Conservation (phyloP, 2,888 invertebrate genomes). For the Dusona sp. region DNA sequence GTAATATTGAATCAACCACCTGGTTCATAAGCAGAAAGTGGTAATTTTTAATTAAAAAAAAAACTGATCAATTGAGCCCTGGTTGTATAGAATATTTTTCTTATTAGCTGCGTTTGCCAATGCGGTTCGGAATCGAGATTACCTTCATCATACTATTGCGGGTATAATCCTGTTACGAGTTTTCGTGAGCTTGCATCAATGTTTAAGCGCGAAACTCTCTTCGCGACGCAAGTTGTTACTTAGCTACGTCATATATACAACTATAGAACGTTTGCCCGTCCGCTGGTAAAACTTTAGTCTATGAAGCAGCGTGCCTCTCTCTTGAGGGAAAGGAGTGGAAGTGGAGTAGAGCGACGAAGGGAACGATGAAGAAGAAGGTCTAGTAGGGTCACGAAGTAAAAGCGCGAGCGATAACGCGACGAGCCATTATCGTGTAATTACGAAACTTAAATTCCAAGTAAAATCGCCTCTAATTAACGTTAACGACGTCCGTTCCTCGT, state of each 20-base stretch:
- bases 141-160: conserved; percentile 15
- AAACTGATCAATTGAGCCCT: background rate
- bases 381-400: conserved; percentile 51
- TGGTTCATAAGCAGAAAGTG: background rate
- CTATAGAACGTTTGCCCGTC: conserved; percentile 68
- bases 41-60: background rate
- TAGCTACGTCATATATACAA: conserved; percentile 54
- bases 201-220: conserved; percentile 54
- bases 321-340: background rate
- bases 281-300: conserved; percentile 72
- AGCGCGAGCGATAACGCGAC: conserved; percentile 72
- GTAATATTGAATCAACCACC: background rate
- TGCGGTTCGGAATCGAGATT: background rate
- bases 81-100: background rate
- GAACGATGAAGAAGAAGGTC: conserved; percentile 43
- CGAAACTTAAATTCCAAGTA: conserved; percentile 78
- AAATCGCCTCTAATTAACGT: conserved; percentile 78
- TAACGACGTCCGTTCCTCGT: conserved; percentile 75
- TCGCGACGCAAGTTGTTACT: conserved; percentile 57
- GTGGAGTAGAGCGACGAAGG: conserved; percentile 30
- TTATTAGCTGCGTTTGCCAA: background rate
- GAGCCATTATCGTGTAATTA: conserved; percentile 80
- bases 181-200: conserved; percentile 43
- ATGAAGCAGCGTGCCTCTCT: conserved; percentile 69
- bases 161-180: conserved; percentile 28